Conservation (phyloP, 2,888 invertebrate genomes). For the Philereme transversata region DNA sequence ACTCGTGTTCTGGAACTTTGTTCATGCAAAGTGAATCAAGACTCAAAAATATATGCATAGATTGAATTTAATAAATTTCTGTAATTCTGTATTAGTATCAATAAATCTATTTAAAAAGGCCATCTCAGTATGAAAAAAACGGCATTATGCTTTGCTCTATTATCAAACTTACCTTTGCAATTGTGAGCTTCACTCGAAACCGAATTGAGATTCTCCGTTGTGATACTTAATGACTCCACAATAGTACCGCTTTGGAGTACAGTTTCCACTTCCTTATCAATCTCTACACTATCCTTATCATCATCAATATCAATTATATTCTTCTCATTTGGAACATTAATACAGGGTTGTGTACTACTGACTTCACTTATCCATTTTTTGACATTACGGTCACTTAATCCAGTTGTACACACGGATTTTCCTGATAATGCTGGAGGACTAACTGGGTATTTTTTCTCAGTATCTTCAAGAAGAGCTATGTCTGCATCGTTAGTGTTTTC, state of each 20-base stretch:
- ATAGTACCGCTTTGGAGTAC: slow-evolving; percentile 78
- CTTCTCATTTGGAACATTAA: slow-evolving; percentile 61
- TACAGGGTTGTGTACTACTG: slow-evolving; percentile 73
- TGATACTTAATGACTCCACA: slow-evolving; percentile 75
- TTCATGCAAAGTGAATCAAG: too few species aligned
- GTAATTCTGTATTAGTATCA: too few species aligned
- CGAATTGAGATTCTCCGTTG: slow-evolving; percentile 71
- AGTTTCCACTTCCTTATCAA: slow-evolving; percentile 78
- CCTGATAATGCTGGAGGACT: slow-evolving; percentile 53
- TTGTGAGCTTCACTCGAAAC: slow-evolving; percentile 70
- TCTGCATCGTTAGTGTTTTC: slow-evolving; percentile 75
- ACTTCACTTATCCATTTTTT: slow-evolving; percentile 77
- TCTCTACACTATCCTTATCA: slow-evolving; percentile 71
- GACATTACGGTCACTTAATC: slow-evolving; percentile 51
- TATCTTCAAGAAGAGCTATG: slow-evolving; percentile 66
- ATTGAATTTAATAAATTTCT: too few species aligned
- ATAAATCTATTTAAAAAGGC: too few species aligned
- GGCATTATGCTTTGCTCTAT: too few species aligned
- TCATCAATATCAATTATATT: slow-evolving; percentile 52
- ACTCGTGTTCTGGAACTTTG: too few species aligned
- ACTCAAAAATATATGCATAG: too few species aligned
- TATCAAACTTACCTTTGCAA: slow-evolving; percentile 65
- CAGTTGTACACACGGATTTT: slow-evolving; percentile 50
- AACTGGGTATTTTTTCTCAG: slow-evolving; percentile 62
- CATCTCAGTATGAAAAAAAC: too few species aligned